Base-by-base conservation (phyloP, 2,888 invertebrate genomes). In the Tenodera sinensis region DNA sequence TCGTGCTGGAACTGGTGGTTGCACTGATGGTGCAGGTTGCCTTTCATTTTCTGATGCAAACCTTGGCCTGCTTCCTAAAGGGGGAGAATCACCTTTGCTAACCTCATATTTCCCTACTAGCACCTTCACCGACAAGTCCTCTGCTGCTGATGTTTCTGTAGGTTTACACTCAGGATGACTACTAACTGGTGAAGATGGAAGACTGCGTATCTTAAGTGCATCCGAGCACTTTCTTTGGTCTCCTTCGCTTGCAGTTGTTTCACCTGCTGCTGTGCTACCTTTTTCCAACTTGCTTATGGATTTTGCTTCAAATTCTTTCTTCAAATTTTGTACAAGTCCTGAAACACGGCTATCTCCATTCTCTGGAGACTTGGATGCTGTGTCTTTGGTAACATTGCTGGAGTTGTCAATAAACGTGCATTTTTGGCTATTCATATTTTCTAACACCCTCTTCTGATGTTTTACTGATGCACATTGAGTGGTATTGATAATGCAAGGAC, bases 291-390 rank as follows among this genome's bases (percentile, higher is more conserved):
- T 84, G 83, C 88, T 88, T 14, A 91, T 91, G 1, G 95, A 95
- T 93, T 97, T 97, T 88, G 98, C 97, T 94, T 98, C 98, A 93
- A 98, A 98, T 93, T 97, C 98, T 93, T 96, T 96, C 93, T 97
- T 97, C 91, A 98, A 95, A 94, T 96, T 97, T 94, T 96, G 96
- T 91, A 98, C 98, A 93, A 97, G 96, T 47, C 98, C 97, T 84
- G 95, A 95, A 90, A 95, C 92, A 25, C 90, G 88, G 87, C 87
- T 86, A 28, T 90, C 90, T 28, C 30, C 30, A 82, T 88, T 88
- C 27, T 90, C 89, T 34, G 90, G 89, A 25, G 88, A 87, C 42
- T 83, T 89, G 1, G 90, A 84, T 84, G 91, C 83, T 47, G 89
- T 54, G 83, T 88, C 89, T 90, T 89, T 90, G 86, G 89, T 89